Percentiles rank a stretch among this genome's conserved stretches.
Evolutionary conservation across 1,140 invertebrate species (phyloP).

Genomic region (Pachyrhynchus sulphureomaculatus): DNA sequence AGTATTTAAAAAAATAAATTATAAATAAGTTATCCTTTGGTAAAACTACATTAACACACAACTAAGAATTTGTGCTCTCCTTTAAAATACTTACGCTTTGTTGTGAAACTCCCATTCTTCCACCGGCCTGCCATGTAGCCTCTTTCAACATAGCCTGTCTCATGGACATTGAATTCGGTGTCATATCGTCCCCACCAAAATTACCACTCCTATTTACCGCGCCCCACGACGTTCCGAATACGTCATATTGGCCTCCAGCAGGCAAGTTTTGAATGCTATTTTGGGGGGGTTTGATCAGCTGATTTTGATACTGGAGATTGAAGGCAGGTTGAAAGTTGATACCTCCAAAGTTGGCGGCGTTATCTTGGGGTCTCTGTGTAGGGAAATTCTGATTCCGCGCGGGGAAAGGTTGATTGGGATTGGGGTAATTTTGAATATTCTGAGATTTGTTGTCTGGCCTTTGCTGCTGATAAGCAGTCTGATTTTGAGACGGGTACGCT

Average conservation of each 20-base stretch:
- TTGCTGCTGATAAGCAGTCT: conserved; percentile 2
- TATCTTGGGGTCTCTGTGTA: conserved; percentile 6
- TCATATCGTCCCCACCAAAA: conserved; percentile 16
- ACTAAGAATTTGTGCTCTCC: not conserved
- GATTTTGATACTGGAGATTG: not conserved
- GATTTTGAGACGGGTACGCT: not conserved
- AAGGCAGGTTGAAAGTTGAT: conserved; percentile 5
- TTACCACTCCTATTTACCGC: conserved; percentile 24
- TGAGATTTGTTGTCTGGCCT: not conserved
- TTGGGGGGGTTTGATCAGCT: not conserved
- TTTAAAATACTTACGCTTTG: conserved; percentile 3
- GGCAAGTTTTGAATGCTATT: conserved; percentile 1
- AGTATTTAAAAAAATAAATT: conserved; percentile 10
- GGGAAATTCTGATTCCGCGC: conserved; percentile 22
- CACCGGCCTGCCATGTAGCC: conserved; percentile 30
- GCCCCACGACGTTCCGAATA: conserved; percentile 36
- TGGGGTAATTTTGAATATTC: not conserved
- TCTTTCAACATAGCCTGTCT: conserved; percentile 49
- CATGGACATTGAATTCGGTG: conserved; percentile 40
- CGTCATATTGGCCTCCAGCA: conserved; percentile 20
- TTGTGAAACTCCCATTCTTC: conserved; percentile 7
- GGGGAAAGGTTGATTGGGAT: conserved; percentile 1
- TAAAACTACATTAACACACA: not conserved
- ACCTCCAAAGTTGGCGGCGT: not conserved
- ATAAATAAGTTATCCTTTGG: not conserved